A percentile compares a stretch with the other conserved stretches of the same genome.
These are phyloP conservation scores for Promerops cafer DNA, from an alignment of 2,113 vertebrate genomes.

Conservation along the genomic window DNA sequence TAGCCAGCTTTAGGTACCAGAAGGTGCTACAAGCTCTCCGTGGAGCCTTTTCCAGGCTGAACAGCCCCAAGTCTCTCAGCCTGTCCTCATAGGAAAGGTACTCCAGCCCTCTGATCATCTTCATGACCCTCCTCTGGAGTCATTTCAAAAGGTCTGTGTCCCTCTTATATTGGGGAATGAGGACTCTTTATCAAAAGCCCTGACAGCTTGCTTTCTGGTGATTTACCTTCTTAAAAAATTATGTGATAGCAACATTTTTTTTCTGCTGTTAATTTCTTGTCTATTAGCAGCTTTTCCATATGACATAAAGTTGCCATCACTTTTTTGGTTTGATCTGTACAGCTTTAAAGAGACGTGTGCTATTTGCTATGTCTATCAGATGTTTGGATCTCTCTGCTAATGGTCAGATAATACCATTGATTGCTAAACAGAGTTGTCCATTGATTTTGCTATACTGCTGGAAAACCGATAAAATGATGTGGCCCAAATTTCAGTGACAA, in stretches of 20 bases:
- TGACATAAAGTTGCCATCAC: not conserved
- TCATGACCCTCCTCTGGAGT: not conserved
- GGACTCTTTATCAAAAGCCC: not conserved
- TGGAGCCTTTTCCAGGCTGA: not conserved
- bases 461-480: conserved; percentile 12
- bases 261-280: not conserved
- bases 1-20: not conserved
- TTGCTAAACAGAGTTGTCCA: not conserved
- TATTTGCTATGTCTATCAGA: not conserved
- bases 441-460: conserved; percentile 27
- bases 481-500: conserved; percentile 1
- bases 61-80: not conserved
- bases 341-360: not conserved
- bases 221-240: not conserved
- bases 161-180: not conserved
- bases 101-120: not conserved
- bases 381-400: not conserved
- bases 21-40: not conserved
- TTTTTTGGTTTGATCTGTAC: not conserved
- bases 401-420: conserved; percentile 25
- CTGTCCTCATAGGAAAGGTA: not conserved
- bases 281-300: not conserved
- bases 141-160: not conserved
- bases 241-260: not conserved
- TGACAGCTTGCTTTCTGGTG: not conserved